Base-by-base conservation (phyloP, 2,888 invertebrate genomes). In the Stictocephala bisonia region DNA sequence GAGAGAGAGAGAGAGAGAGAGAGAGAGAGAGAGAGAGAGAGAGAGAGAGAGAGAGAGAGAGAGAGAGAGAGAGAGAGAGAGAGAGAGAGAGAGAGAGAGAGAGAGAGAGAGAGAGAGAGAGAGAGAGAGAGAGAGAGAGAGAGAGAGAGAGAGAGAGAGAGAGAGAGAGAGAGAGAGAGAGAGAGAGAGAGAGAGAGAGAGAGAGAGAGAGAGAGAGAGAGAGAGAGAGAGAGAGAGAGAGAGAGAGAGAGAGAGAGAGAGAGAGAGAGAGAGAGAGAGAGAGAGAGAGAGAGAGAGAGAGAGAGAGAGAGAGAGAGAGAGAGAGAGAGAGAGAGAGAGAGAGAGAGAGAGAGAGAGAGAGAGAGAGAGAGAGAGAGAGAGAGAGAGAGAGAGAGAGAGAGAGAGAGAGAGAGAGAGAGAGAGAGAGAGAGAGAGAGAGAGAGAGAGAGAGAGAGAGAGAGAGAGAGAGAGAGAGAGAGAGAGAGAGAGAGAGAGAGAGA, bases 361-460 rank as follows among this genome's bases (percentile, higher is more conserved):
- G 58, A 58, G 29, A 58, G 58, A 58, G 29, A 27, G 58, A 58
- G n/a, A 58, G 29, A 58, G 29, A 58, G 26, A 58, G 29, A 58
- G 1, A 58, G 27, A 58, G 26, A 58, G 27, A 58, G 26, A 58
- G 27, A 58, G 26, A 58, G 27, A 58, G 26, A 58, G 27, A 58
- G 26, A 58, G 13, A 58, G 24, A 53, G 20, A 53, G 13, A 24
- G 20, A 53, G 20, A 53, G n/a, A 53, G 22, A 24, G 2, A 53
- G n/a, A 26, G 9, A 53, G 11, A 53, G 3, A 44, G 3, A 44
- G 3, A 44, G 15, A 44, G 3, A 44, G 15, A 44, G 15, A 44
- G 3, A 44, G 3, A 44, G 15, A 44, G 3, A 44, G 15, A 44
- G 15, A 3, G 3, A 44, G 15, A 44, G 15, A 44, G 15, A 44